phyloP scores from a whole-genome alignment of 2,888 invertebrate genomes.

The Mimas tiliae region DNA sequence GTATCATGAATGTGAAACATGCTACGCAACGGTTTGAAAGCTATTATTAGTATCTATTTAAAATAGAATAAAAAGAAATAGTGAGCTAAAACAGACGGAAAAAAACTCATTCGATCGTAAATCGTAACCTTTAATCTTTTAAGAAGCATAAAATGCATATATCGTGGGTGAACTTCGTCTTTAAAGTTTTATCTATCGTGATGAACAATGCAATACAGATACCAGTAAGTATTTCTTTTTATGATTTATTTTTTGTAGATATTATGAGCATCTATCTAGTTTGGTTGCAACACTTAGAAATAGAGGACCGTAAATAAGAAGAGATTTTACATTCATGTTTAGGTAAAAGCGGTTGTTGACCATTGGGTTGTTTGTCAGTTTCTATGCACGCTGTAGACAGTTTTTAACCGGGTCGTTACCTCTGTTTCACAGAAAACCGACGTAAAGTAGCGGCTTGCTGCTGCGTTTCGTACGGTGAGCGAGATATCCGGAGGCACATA shows the following conservation, averaged over 20 bases:
- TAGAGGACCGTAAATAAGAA: too few relatives aligned
- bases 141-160: neutral
- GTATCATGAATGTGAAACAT: neutral
- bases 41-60: slow-evolving; percentile 16
- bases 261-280: neutral
- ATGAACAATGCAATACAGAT: neutral
- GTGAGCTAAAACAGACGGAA: neutral
- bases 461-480: too few relatives aligned
- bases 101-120: neutral
- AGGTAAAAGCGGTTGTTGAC: too few relatives aligned
- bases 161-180: neutral
- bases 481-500: too few relatives aligned
- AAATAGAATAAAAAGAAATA: too few relatives aligned
- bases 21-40: neutral
- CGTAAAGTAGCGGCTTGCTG: too few relatives aligned
- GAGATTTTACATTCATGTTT: too few relatives aligned
- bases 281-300: too few relatives aligned
- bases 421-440: too few relatives aligned
- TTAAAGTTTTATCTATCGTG: neutral
- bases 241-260: neutral
- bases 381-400: too few relatives aligned
- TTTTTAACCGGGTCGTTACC: too few relatives aligned
- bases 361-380: too few relatives aligned
- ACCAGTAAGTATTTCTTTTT: neutral
- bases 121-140: neutral